Base-by-base conservation (phyloP, 2,888 invertebrate species). In the Marronus borbonicus region DNA sequence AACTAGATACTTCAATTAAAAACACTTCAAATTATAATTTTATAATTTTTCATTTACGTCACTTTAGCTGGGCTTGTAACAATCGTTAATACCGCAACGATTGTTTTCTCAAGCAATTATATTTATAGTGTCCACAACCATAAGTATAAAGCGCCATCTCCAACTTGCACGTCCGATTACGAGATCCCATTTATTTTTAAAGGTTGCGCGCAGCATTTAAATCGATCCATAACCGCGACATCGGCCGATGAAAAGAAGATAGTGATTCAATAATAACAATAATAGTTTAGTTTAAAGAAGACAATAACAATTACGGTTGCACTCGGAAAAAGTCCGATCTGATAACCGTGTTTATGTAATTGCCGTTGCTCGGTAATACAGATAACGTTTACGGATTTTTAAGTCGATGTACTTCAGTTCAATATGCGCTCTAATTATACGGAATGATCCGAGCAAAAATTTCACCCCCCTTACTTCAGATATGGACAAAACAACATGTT, bases 241-340 rank as follows among this genome's bases (percentile, higher is more conserved):
- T 17, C 55, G 36, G 60, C 66, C 80, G 78, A 78, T 80, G 78
- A 81, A 80, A 70, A 70, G 70, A 70, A 55, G 55, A 70, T 58
- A 70, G 55, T 36, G 66, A 49, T 44, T 81, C 78, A 80, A 81
- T 81, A 80, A 81, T 81, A 81, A 81, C 80, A 80, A 81, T 81
- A 80, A 80, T 80, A 80, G 70, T 55, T 79, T 77, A 72, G 76
- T 76, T 80, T 80, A 77, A 79, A 79, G 76, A 78, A 58, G 72
- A 77, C 81, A 64, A 81, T 81, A 81, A 80, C 80, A 81, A 81
- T 81, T 80, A 81, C 79, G 44, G 69, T 60, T 55, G 55, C n/a
- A 20, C 55, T 8, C 17, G 52, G 50, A 70, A 70, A 70, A 70
- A 58, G 55, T 70, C 55, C 17, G n/a, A 70, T 70, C 70, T 58